Conservation (phyloP, 92 coral and sea anemone genomes). For the Heliopora coerulea region DNA sequence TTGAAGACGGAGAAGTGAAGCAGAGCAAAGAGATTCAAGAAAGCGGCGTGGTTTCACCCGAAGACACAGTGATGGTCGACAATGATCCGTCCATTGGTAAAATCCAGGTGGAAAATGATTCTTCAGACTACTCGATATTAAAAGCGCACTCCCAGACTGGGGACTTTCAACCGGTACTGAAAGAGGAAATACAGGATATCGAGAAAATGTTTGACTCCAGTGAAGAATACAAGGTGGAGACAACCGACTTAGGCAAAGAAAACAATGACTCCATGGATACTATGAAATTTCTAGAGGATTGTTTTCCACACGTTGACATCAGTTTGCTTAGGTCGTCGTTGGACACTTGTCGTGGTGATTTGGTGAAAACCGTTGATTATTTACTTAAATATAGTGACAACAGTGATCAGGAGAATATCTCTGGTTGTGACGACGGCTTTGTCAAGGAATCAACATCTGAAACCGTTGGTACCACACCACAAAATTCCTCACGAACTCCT, state of each 20-base stretch:
- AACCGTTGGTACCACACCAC: neutral
- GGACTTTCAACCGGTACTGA: neutral
- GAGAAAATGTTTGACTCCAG: too few species aligned
- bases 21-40: neutral
- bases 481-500: neutral
- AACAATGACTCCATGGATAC: conserved; percentile 2
- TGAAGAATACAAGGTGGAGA: neutral
- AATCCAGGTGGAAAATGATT: too few species aligned
- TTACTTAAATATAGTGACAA: conserved; percentile 1
- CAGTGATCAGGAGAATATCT: neutral
- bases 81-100: neutral
- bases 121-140: too few species aligned
- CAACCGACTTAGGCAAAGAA: neutral
- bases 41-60: neutral
- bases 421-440: neutral
- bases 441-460: neutral
- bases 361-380: conserved; percentile 17
- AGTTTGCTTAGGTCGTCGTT: conserved; percentile 23
- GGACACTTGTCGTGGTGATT: conserved; percentile 20
- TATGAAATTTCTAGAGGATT: conserved; percentile 17
- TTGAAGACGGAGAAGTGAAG: neutral
- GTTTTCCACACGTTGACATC: conserved; percentile 15
- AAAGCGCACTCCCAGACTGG: neutral
- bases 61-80: neutral
- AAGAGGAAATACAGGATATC: neutral